phyloP scores from a whole-genome alignment of 2,113 vertebrate genomes.

The Stegostoma tigrinum region DNA sequence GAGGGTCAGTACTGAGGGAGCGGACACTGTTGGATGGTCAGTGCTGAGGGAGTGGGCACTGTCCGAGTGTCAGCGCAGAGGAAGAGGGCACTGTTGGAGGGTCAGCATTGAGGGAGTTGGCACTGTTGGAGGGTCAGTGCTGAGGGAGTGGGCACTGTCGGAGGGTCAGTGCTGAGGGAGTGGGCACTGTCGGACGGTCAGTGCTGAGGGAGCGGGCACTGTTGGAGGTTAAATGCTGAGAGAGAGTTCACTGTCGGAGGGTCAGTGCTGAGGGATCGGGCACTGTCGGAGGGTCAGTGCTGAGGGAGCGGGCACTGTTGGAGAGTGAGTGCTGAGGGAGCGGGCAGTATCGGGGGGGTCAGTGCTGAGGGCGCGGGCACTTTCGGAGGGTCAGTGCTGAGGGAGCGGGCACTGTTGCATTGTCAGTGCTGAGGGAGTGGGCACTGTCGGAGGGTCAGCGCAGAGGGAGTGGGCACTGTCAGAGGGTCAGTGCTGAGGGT shows the following conservation, averaged over 20 bases:
- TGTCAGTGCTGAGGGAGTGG: neutral
- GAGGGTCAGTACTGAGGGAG: neutral
- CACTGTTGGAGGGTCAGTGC: neutral
- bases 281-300: neutral
- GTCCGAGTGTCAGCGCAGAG: too few relatives aligned
- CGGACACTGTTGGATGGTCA: neutral
- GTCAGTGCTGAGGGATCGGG: neutral
- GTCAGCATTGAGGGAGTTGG: too few relatives aligned
- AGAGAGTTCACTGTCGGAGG: neutral
- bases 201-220: too few relatives aligned
- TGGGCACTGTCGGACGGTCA: too few relatives aligned
- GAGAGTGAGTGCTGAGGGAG: too few relatives aligned
- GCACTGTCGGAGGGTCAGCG: neutral
- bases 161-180: neutral
- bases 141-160: neutral
- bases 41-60: neutral
- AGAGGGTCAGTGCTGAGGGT: neutral
- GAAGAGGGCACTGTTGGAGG: neutral
- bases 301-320: neutral
- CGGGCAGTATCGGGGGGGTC: too few relatives aligned
- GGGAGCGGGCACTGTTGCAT: neutral
- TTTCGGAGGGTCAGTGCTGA: too few relatives aligned
- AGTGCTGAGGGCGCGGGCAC: neutral
- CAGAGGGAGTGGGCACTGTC: neutral
- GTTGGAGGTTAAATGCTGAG: neutral